A percentile compares a stretch with the other conserved stretches of the same genome.
These are phyloP conservation scores for Macrosteles quadrilineatus DNA, from an alignment of 1,140 invertebrate species.

Conservation along the genomic window DNA sequence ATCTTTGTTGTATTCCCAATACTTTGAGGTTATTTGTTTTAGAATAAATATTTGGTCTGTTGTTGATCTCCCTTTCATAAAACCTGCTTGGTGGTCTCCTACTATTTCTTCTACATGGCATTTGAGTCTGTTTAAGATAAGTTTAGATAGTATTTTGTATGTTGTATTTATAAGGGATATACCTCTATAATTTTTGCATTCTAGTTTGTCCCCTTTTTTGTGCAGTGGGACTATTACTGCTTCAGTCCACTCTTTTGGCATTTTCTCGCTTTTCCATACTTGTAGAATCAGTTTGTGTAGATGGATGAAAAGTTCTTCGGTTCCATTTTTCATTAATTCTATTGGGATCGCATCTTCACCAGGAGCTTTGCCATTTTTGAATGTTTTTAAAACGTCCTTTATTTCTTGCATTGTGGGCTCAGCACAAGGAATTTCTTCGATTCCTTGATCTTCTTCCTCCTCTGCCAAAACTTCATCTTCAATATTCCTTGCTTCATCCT, in stretches of 20 bases:
- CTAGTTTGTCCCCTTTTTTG: conserved; percentile 42
- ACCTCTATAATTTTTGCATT: conserved; percentile 42
- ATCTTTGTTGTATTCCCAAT: conserved; percentile 30
- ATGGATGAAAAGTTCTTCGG: not conserved
- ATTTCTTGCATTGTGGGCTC: conserved; percentile 26
- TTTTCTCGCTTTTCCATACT: conserved; percentile 21
- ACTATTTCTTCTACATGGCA: conserved; percentile 23
- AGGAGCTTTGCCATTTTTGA: conserved; percentile 40
- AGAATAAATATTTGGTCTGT: conserved; percentile 27
- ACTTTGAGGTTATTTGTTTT: conserved; percentile 26
- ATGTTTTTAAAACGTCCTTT: conserved; percentile 28
- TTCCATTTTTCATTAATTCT: conserved; percentile 40
- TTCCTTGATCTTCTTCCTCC: not conserved
- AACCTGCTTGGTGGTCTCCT: conserved; percentile 32
- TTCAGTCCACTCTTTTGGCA: too few relatives aligned
- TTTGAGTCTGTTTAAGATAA: conserved; percentile 26
- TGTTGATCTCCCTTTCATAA: conserved; percentile 28
- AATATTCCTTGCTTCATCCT: too few relatives aligned
- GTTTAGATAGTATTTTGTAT: conserved; percentile 35
- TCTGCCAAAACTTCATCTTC: too few relatives aligned
- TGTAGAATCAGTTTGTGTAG: not conserved
- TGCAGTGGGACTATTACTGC: conserved; percentile 37
- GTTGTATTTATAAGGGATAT: conserved; percentile 34
- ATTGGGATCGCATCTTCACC: conserved; percentile 40
- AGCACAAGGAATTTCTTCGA: not conserved